Base-by-base conservation (phyloP, 2,797 vertebrate species). In the Crenichthys baileyi region DNA sequence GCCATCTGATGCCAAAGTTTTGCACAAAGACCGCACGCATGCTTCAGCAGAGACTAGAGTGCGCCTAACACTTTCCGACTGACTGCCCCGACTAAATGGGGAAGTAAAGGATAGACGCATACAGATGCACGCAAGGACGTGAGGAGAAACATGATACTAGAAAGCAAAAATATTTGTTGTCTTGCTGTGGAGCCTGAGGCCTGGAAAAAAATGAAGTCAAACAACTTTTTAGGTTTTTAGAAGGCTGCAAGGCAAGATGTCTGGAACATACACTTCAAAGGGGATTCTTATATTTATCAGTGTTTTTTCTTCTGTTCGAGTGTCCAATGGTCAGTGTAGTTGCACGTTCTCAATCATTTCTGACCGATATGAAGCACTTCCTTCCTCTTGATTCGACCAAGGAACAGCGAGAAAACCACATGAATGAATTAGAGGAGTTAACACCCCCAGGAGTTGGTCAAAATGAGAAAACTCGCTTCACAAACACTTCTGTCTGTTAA, bases 21-120 rank as follows among this genome's bases (percentile, higher is more conserved):
- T 51, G 73, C 58, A 86, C 85, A 92, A 90, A 93, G 82, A 86
- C 85, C 86, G 89, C 83, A 76, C 60, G n/a, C 90, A 92, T 48
- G 88, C 92, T 88, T 85, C 87, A 76, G 44, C 55, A 83, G 90
- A 92, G 89, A 93, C 84, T 76, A 91, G 90, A 94, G 92, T 83
- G 89, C 79, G 75, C 77, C 87, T 92, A 94, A 94, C 87, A 68
- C 88, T 87, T 93, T 94, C 89, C 79, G 89, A 94, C 90, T 90
- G 88, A 82, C 78, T 78, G 83, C 79, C 55, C 92, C 24, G 41
- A 71, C 68, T 78, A 18, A 89, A 91, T 83, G 76, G 84, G 72
- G 82, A 79, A 83, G 83, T 51, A 79, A 83, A 82, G 76, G 75
- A 83, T 79, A 55, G 71, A 83, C 16, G 60, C 80, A 78, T 68